Base-by-base conservation (phyloP, 2,113 vertebrate species). In the Takifugu bimaculatus region DNA sequence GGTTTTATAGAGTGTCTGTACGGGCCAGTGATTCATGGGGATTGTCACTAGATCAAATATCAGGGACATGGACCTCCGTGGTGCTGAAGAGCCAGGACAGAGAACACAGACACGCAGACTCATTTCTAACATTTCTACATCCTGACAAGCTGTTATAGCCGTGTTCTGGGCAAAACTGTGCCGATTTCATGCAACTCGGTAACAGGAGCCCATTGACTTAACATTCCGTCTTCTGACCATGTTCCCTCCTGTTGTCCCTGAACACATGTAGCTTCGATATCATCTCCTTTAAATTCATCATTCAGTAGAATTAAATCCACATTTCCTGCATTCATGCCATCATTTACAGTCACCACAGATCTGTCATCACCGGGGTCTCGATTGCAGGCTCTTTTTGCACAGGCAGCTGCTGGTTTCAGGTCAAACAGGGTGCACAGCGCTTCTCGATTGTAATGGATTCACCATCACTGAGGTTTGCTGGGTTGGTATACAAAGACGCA, bases 401-500 rank as follows among this genome's bases (percentile, higher is more conserved):
- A 55, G 76, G 35, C 35, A 70, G 57, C 63, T 65, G 68, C 73
- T 25, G 57, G 58, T 80, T 75, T 82, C 73, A 74, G 88, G 88
- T 89, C 83, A 87, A 74, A 67, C 66, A 77, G 76, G 63, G 86
- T 82, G 85, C 86, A 81, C 57, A 20, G 56, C 11, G 66, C 77
- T 70, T 72, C 73, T 78, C 61, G 39, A 62, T 80, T 85, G 78
- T 86, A 88, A 89, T 86, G 83, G 80, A 86, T 87, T 87, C 82
- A 80, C 86, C 84, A 89, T 86, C 1, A 73, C 73, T 79, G 82
- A 81, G 71, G 67, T 78, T 72, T 83, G 70, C 70, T 78, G 66
- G 72, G 68, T 77, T 81, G 67, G 0, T 5, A 62, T 61, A 83
- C 81, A 88, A 85, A 84, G 76, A 83, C 54, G 60, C 68, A 72